A percentile compares a stretch with the other conserved stretches of the same genome.
Evolutionary conservation across 2,113 vertebrate species (phyloP).

Genomic region (Oryzias javanicus): DNA sequence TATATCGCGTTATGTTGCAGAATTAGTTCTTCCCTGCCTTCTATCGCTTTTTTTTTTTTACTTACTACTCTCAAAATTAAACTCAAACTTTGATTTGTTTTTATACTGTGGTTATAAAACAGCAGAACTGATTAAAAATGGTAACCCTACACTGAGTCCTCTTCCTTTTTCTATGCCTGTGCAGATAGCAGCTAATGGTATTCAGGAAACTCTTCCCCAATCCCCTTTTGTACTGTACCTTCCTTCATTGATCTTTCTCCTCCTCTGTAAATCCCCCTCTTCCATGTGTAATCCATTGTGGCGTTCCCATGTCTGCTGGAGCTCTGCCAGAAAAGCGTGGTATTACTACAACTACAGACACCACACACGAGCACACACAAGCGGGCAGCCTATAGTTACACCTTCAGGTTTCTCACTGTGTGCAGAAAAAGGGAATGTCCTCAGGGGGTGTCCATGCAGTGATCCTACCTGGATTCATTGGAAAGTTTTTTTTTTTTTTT

Average conservation of each 20-base stretch:
- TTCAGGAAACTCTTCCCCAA: constrained; percentile 47
- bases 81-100: neutral
- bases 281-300: constrained; percentile 60
- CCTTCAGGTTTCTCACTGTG: constrained; percentile 34
- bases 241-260: constrained; percentile 57
- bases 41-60: no score
- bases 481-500: constrained; percentile 11
- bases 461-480: constrained; percentile 17
- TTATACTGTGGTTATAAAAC: constrained; percentile 2
- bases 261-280: constrained; percentile 58
- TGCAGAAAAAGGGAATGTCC: constrained; percentile 37
- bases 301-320: constrained; percentile 66
- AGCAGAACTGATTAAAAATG: constrained; percentile 35
- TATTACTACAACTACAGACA: constrained; percentile 54
- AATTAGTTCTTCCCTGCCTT: no score
- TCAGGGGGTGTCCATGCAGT: constrained; percentile 30
- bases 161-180: constrained; percentile 9
- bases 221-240: constrained; percentile 36
- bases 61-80: no score
- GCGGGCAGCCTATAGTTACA: constrained; percentile 21
- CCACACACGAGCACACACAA: constrained; percentile 19
- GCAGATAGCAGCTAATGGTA: constrained; percentile 31
- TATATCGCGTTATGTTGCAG: no score
- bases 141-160: constrained; percentile 32
- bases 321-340: constrained; percentile 53